Conservation (phyloP, 2,113 vertebrate species). For the Centropus unirufus region DNA sequence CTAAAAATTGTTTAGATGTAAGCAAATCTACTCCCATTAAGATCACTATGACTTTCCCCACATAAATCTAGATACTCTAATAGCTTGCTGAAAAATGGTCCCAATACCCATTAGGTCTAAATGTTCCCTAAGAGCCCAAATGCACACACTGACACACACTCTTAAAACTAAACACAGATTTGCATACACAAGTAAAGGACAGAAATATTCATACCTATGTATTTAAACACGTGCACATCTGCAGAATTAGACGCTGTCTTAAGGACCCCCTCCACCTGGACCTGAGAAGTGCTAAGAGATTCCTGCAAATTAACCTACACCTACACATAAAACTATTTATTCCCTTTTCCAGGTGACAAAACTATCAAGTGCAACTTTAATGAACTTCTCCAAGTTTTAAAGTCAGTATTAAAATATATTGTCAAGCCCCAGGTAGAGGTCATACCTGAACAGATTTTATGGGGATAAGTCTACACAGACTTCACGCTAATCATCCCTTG, state of each 20-base stretch:
- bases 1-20: neutral
- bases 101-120: neutral
- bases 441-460: neutral
- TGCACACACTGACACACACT: neutral
- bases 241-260: neutral
- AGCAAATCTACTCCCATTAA: constrained; percentile 2
- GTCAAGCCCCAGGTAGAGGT: neutral
- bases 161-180: constrained; percentile 13
- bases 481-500: neutral
- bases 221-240: neutral
- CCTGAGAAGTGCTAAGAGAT: neutral
- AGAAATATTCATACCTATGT: neutral
- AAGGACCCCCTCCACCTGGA: neutral
- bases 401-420: neutral
- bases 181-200: neutral
- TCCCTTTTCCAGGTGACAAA: neutral
- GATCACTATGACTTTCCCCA: neutral
- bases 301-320: neutral
- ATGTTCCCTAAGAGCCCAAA: neutral
- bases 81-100: neutral
- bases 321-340: neutral
- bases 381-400: neutral
- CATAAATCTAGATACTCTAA: neutral
- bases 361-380: neutral
- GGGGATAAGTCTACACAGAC: neutral